Evolutionary conservation across 2,113 vertebrate genomes (phyloP).

Genomic region (Merops nubicus): DNA sequence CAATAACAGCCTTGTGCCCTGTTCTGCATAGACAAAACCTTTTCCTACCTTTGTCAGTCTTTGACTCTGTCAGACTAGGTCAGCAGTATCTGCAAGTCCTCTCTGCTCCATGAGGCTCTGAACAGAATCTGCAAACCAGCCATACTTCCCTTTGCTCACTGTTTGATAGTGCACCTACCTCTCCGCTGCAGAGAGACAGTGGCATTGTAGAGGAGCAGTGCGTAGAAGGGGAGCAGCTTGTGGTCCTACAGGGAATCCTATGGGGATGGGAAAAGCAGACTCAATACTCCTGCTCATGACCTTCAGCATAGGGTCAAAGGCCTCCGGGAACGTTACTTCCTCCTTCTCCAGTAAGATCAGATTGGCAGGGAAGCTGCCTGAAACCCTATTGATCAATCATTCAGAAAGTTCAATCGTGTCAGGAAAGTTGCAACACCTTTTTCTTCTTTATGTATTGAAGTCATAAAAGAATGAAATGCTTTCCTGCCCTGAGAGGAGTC

Average conservation of each 20-base stretch:
- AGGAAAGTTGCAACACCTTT: not conserved
- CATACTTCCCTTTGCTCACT: not conserved
- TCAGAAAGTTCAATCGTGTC: not conserved
- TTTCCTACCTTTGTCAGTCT: not conserved
- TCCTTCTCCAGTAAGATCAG: not conserved
- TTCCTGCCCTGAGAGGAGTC: not conserved
- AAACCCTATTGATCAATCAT: not conserved
- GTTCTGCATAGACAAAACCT: not conserved
- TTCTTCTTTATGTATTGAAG: not conserved
- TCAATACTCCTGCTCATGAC: not conserved
- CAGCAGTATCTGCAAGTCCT: not conserved
- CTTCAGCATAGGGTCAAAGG: not conserved
- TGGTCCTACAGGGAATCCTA: not conserved
- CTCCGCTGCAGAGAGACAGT: not conserved
- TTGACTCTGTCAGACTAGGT: not conserved
- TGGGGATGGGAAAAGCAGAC: not conserved
- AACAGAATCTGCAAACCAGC: not conserved
- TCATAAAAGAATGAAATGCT: not conserved
- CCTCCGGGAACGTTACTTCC: not conserved
- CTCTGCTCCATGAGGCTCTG: not conserved
- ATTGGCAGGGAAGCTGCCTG: not conserved
- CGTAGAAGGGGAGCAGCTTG: not conserved
- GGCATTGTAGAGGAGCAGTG: not conserved
- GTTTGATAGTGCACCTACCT: rapidly evolving
- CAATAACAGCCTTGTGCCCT: not conserved